Conservation (phyloP, 1,140 invertebrate genomes). For the Pogonomyrmex barbatus region DNA sequence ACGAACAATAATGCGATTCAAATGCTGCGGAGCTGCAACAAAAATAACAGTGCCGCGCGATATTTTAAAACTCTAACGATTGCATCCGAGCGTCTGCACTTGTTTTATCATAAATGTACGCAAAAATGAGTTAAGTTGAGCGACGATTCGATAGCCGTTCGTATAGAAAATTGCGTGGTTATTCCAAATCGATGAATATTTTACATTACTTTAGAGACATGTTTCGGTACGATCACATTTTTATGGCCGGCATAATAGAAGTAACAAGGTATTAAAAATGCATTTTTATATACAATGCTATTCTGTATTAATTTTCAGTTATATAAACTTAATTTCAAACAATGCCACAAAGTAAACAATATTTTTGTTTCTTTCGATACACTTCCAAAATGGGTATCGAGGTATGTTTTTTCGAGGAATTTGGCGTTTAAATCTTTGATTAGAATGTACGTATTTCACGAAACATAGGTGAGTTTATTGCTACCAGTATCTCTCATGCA, state of each 20-base stretch:
- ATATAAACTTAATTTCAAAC: neutral
- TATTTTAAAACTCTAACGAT: conserved; percentile 11
- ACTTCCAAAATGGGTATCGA: neutral
- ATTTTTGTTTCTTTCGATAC: conserved; percentile 3
- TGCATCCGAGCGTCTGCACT: neutral
- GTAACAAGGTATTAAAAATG: neutral
- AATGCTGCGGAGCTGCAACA: neutral
- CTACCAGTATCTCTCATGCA: conserved; percentile 61
- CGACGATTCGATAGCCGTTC: neutral
- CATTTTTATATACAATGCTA: too few relatives aligned
- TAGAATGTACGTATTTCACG: conserved; percentile 67
- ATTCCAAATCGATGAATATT: conserved; percentile 13
- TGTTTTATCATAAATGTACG: neutral
- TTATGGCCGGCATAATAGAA: neutral
- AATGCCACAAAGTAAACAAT: neutral
- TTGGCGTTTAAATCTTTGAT: conserved; percentile 51
- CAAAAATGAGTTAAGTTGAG: neutral
- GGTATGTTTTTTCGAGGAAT: conserved; percentile 2
- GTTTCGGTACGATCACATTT: neutral
- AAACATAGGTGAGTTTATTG: conserved; percentile 50
- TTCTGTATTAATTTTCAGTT: neutral
- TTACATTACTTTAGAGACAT: neutral
- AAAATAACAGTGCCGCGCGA: neutral
- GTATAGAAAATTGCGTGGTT: neutral
- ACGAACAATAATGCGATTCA: conserved; percentile 43